Evolutionary conservation across 2,888 invertebrate species (phyloP).

Genomic region (Reticulitermes lucifugus): DNA sequence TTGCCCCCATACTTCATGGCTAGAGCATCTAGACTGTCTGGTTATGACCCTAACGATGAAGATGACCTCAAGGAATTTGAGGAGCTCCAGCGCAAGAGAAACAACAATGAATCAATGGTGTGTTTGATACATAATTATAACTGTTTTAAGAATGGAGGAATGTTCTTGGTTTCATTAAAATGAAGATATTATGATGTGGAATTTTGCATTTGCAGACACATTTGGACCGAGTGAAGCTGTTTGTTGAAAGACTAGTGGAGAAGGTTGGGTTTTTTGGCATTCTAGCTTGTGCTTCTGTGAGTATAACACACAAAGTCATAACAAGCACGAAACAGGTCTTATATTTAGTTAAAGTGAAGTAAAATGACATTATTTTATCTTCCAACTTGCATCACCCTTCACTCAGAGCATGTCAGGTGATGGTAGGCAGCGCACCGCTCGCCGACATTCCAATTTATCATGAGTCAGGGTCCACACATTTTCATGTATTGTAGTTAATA

Average conservation of each 20-base stretch:
- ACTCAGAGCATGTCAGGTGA: no score
- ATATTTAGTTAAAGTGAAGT: no score
- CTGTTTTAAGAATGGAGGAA: constrained; percentile 1
- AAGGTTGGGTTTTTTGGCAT: constrained; percentile 96
- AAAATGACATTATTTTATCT: no score
- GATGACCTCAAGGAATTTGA: constrained; percentile 82
- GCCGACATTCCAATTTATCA: no score
- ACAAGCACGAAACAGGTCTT: no score
- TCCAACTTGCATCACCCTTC: no score
- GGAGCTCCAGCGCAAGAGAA: constrained; percentile 74
- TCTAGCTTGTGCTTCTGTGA: constrained; percentile 92
- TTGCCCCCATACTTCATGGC: constrained; percentile 99
- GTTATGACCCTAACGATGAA: constrained; percentile 72
- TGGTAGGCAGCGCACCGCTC: no score
- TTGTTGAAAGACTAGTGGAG: constrained; percentile 90
- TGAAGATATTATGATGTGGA: background rate
- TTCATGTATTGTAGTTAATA: no score
- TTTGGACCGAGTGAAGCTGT: constrained; percentile 83
- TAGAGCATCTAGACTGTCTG: constrained; percentile 81
- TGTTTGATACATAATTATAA: background rate
- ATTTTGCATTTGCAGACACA: constrained; percentile 64
- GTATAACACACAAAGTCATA: constrained; percentile 58
- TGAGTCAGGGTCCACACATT: no score
- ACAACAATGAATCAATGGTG: constrained; percentile 59
- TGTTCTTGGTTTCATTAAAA: background rate